Conservation (phyloP, 1,140 invertebrate genomes). For the Belonocnema kinseyi region DNA sequence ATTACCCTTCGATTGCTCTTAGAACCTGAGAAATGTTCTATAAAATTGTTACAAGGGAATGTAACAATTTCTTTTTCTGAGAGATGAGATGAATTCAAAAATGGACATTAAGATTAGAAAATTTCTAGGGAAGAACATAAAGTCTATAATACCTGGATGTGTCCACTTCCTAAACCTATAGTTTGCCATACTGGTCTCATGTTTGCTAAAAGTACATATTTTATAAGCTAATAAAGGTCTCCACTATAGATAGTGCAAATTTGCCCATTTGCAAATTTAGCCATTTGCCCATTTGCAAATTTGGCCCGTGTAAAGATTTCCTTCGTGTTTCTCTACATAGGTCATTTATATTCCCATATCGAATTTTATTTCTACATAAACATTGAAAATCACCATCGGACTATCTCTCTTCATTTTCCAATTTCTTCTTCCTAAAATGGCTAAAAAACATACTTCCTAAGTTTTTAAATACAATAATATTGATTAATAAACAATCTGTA, state of each 20-base stretch:
- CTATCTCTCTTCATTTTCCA: neutral
- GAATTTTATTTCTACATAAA: neutral
- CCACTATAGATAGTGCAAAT: neutral
- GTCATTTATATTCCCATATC: no score
- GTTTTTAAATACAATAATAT: neutral
- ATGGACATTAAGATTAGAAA: neutral
- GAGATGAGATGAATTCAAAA: neutral
- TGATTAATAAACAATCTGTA: no score
- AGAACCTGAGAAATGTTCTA: no score
- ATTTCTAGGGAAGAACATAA: neutral
- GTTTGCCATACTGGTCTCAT: neutral
- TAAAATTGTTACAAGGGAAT: neutral
- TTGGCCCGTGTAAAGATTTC: neutral
- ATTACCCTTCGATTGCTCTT: neutral
- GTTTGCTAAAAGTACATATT: neutral
- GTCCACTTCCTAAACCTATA: neutral
- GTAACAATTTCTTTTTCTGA: neutral
- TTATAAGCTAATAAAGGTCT: neutral
- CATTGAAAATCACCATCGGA: neutral
- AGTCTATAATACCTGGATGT: constrained; percentile 8
- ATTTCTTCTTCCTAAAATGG: neutral
- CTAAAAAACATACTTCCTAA: neutral
- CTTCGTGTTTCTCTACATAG: neutral
- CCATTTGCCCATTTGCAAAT: no score
- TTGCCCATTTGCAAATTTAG: no score